A percentile compares a stretch with the other conserved stretches of the same genome.
phyloP scores from a whole-genome alignment of 2,113 vertebrate species.

The Scophthalmus maximus region DNA sequence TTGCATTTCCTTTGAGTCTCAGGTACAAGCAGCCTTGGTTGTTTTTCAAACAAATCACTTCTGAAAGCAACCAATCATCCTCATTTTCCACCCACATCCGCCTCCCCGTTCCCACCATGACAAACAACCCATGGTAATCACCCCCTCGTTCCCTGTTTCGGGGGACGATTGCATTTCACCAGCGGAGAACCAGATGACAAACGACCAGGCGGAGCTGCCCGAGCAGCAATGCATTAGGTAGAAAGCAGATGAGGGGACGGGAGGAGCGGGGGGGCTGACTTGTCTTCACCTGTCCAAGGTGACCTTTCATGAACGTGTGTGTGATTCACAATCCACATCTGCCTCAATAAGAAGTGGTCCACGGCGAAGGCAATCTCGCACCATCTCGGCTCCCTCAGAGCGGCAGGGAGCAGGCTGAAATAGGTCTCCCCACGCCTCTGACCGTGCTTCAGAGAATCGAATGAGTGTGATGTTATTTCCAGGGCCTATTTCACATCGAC shows the following conservation, averaged over 20 bases:
- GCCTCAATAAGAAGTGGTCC: constrained; percentile 18
- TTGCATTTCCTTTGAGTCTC: constrained; percentile 33
- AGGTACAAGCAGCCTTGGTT: constrained; percentile 31
- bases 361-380: constrained; percentile 67
- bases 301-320: constrained; percentile 53
- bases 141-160: constrained; percentile 42
- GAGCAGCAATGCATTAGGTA: constrained; percentile 38
- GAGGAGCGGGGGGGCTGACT: constrained; percentile 1
- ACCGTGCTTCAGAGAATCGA: constrained; percentile 28
- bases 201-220: constrained; percentile 40
- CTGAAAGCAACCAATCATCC: constrained; percentile 71
- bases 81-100: constrained; percentile 48
- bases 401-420: constrained; percentile 27
- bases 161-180: constrained; percentile 65
- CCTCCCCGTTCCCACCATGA: constrained; percentile 51
- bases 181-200: constrained; percentile 70
- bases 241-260: constrained; percentile 30
- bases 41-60: constrained; percentile 72
- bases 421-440: constrained; percentile 23
- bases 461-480: constrained; percentile 67
- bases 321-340: constrained; percentile 62
- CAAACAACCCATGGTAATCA: constrained; percentile 72
- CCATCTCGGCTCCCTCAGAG: constrained; percentile 41
- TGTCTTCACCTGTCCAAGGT: constrained; percentile 64
- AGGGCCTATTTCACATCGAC: constrained; percentile 48